phyloP scores from a whole-genome alignment of 2,113 vertebrate species.

The Zosterops lateralis region DNA sequence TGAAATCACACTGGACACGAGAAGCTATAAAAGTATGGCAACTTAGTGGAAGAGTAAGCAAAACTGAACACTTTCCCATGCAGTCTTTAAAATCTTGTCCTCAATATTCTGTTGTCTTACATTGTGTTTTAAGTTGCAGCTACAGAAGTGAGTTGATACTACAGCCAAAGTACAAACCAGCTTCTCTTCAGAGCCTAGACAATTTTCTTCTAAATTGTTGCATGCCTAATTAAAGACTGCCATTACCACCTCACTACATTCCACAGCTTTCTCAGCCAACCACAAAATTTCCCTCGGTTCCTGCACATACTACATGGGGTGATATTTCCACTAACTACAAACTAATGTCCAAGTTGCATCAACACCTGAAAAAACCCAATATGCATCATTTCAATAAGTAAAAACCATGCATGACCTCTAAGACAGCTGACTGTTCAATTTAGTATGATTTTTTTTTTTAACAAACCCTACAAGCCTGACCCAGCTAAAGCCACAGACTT shows the following conservation, averaged over 20 bases:
- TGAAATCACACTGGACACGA: fast-evolving
- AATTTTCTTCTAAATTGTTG: background rate
- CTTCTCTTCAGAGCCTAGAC: background rate
- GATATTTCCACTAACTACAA: background rate
- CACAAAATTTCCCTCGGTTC: background rate
- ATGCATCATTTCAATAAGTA: background rate
- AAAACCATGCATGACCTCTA: background rate
- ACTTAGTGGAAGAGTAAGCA: background rate
- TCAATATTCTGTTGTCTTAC: background rate
- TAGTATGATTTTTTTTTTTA: background rate
- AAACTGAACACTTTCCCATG: background rate
- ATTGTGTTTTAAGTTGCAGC: background rate
- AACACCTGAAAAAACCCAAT: background rate
- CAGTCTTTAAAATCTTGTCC: background rate
- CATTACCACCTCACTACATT: background rate
- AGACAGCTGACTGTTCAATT: background rate
- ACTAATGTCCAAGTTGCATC: background rate
- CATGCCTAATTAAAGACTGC: background rate
- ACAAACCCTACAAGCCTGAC: background rate
- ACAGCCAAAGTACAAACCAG: background rate
- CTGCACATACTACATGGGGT: background rate
- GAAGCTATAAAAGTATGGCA: background rate
- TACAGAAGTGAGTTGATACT: background rate
- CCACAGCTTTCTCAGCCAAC: background rate
- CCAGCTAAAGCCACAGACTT: background rate